Evolutionary conservation across 1,140 invertebrate species (phyloP).

Genomic region (Euschistus heros): DNA sequence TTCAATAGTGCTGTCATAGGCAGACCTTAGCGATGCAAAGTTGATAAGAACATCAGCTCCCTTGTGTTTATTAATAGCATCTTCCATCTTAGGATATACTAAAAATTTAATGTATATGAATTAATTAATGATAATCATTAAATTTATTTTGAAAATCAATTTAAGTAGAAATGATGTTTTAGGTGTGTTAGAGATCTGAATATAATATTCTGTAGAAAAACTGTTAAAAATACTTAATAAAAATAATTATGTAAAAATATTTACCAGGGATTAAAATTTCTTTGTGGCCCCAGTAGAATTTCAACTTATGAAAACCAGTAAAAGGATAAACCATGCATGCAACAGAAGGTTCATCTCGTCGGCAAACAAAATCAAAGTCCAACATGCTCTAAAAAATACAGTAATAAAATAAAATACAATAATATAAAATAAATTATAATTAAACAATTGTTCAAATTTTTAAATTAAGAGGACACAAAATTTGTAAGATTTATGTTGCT

Average conservation of each 20-base stretch:
- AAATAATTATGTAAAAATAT: slow-evolving; percentile 16
- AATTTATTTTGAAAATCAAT: neutral
- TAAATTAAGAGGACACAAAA: neutral
- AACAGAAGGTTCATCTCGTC: slow-evolving; percentile 74
- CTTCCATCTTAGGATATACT: slow-evolving; percentile 96
- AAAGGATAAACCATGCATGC: slow-evolving; percentile 97
- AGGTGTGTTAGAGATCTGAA: too few species aligned
- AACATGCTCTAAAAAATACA: slow-evolving; percentile 59
- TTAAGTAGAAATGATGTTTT: too few species aligned
- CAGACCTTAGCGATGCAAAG: slow-evolving; percentile 94
- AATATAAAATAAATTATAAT: too few species aligned
- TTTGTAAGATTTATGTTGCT: too few species aligned
- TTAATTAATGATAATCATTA: neutral
- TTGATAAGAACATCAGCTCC: slow-evolving; percentile 96
- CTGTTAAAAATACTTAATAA: neutral
- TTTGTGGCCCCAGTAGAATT: slow-evolving; percentile 99
- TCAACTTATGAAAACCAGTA: slow-evolving; percentile 97
- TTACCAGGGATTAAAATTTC: slow-evolving; percentile 79
- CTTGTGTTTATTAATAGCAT: slow-evolving; percentile 89
- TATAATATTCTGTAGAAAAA: neutral
- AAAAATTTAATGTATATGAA: slow-evolving; percentile 33
- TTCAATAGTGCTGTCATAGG: slow-evolving; percentile 94
- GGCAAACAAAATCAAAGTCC: slow-evolving; percentile 98
- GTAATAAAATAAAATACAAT: slow-evolving; percentile 1
- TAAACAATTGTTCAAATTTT: neutral